Evolutionary conservation across 2,888 invertebrate genomes (phyloP).

Genomic region (Hermaeophaga mercurialis): DNA sequence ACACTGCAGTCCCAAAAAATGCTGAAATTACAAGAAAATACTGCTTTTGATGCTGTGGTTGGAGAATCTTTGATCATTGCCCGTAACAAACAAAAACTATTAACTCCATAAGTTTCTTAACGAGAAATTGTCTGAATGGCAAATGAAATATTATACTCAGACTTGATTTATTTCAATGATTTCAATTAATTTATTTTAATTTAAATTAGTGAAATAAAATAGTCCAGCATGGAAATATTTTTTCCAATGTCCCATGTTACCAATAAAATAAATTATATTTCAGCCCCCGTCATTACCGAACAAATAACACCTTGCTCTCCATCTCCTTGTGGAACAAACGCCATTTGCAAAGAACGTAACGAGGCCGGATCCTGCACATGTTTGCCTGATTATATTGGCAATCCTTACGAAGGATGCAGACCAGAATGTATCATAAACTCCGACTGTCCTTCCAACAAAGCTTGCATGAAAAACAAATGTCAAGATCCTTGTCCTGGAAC

Average conservation of each 20-base stretch:
- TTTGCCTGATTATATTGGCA: constrained; percentile 72
- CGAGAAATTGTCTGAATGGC: too few species aligned
- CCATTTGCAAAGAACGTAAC: constrained; percentile 66
- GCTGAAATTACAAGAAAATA: too few species aligned
- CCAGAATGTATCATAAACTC: constrained; percentile 76
- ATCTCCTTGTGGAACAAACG: constrained; percentile 75
- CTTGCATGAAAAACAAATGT: constrained; percentile 77
- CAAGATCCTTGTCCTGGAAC: constrained; percentile 80
- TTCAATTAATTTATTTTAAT: too few species aligned
- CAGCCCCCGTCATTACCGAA: constrained; percentile 43
- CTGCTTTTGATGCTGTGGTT: too few species aligned
- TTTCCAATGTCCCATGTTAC: constrained; percentile 9
- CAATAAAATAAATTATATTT: constrained; percentile 35
- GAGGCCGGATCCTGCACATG: constrained; percentile 73
- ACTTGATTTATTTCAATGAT: too few species aligned
- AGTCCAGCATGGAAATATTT: too few species aligned
- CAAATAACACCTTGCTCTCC: constrained; percentile 65
- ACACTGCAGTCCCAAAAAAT: too few species aligned
- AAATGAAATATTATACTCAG: too few species aligned
- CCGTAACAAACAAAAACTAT: too few species aligned
- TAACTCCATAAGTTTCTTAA: too few species aligned
- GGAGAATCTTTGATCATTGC: too few species aligned
- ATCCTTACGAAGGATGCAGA: constrained; percentile 77
- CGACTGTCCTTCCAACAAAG: constrained; percentile 73
- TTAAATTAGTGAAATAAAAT: too few species aligned